A percentile compares a stretch with the other conserved stretches of the same genome.
Evolutionary conservation across 1,140 invertebrate species (phyloP).

Genomic region (Artemia franciscana): DNA sequence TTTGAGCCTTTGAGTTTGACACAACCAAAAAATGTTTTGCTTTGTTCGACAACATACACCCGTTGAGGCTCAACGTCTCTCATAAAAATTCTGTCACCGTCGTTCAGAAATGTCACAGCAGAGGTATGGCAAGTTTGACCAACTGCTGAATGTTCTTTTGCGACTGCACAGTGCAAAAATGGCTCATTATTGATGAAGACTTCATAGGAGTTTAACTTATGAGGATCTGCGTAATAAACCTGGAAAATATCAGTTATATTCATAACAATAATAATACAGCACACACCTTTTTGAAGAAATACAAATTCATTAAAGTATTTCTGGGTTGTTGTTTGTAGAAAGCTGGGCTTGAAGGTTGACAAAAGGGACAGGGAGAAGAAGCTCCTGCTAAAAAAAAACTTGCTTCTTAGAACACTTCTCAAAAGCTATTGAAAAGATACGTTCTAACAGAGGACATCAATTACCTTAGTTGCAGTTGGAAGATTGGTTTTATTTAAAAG

Average conservation of each 20-base stretch:
- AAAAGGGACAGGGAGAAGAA: too few relatives aligned
- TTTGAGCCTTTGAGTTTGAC: constrained; percentile 38
- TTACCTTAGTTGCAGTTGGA: too few relatives aligned
- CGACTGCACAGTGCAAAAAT: constrained; percentile 28
- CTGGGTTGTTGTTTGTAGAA: too few relatives aligned
- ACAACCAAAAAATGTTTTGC: constrained; percentile 53
- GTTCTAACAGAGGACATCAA: too few relatives aligned
- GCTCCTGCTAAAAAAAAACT: too few relatives aligned
- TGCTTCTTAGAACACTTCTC: too few relatives aligned
- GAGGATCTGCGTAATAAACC: constrained; percentile 36
- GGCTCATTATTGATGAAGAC: constrained; percentile 23
- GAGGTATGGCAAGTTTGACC: constrained; percentile 41
- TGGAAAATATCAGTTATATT: constrained; percentile 10
- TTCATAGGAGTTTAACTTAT: constrained; percentile 34
- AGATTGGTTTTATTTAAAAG: too few relatives aligned
- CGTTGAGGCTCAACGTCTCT: constrained; percentile 38
- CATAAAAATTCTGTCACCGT: constrained; percentile 35
- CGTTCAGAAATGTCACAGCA: constrained; percentile 32
- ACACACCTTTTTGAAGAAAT: too few relatives aligned
- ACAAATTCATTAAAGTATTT: too few relatives aligned
- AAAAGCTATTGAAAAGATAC: too few relatives aligned
- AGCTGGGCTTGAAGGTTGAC: too few relatives aligned
- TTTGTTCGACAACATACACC: constrained; percentile 39
- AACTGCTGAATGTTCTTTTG: constrained; percentile 13
- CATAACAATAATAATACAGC: too few relatives aligned